These are phyloP conservation scores for Microctenopoma lineatum DNA, from an alignment of 2,797 vertebrate species.

Conservation along the genomic window DNA sequence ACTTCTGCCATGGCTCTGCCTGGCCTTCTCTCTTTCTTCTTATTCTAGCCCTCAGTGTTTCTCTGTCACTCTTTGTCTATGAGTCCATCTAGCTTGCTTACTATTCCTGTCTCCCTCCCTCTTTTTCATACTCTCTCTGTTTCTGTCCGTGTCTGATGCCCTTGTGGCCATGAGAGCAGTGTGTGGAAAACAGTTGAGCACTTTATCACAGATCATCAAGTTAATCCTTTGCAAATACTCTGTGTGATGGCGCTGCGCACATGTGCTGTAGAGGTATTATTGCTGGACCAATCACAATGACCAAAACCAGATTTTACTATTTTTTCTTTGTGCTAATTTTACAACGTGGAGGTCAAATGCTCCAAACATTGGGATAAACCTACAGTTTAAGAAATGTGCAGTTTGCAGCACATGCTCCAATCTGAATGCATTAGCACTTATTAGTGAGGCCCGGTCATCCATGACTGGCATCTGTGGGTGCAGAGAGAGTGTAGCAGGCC, in stretches of 20 bases:
- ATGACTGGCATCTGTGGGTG: constrained; percentile 47
- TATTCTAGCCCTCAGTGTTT: constrained; percentile 57
- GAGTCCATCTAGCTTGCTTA: constrained; percentile 48
- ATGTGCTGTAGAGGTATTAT: constrained; percentile 50
- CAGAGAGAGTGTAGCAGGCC: constrained; percentile 35
- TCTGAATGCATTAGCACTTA: constrained; percentile 64
- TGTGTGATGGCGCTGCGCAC: constrained; percentile 48
- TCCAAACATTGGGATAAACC: constrained; percentile 56
- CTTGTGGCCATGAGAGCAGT: constrained; percentile 64
- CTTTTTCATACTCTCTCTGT: constrained; percentile 33
- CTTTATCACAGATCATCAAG: constrained; percentile 75
- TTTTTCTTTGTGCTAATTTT: constrained; percentile 36
- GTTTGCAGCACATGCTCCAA: constrained; percentile 49
- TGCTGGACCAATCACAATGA: constrained; percentile 17
- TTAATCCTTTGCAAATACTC: constrained; percentile 76
- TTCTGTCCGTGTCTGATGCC: constrained; percentile 65
- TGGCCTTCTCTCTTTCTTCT: constrained; percentile 57
- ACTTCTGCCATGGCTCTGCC: constrained; percentile 62
- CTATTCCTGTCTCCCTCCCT: constrained; percentile 68
- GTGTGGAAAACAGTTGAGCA: constrained; percentile 79
- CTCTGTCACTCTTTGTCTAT: constrained; percentile 60
- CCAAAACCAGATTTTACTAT: constrained; percentile 45
- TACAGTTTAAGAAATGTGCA: constrained; percentile 35
- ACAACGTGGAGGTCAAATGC: constrained; percentile 53
- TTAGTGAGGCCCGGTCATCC: constrained; percentile 51